phyloP scores from a whole-genome alignment of 1,140 invertebrate genomes.

The Dinoponera quadriceps region DNA sequence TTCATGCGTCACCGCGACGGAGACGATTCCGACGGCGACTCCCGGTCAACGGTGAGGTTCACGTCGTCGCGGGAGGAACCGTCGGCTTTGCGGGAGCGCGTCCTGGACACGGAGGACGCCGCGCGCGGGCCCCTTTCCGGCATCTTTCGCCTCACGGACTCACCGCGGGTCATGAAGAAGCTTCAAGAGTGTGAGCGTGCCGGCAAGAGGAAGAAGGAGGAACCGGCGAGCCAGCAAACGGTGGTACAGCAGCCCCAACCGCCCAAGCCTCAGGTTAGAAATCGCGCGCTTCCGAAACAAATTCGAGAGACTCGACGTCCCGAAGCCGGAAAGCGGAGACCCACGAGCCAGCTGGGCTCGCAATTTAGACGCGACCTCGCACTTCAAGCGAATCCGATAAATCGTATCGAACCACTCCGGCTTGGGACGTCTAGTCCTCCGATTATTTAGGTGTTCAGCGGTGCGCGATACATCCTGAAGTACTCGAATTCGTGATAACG shows the following conservation, averaged over 20 bases:
- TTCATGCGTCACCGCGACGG: conserved; percentile 86
- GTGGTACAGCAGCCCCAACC: conserved; percentile 83
- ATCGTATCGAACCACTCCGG: too few species aligned
- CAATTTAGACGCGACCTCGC: too few species aligned
- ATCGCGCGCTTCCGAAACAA: conserved; percentile 4
- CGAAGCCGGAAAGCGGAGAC: too few species aligned
- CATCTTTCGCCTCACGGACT: conserved; percentile 95
- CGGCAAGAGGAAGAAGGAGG: conserved; percentile 91
- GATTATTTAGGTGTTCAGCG: too few species aligned
- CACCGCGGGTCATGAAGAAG: conserved; percentile 94
- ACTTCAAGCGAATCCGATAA: too few species aligned
- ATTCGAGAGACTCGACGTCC: too few species aligned
- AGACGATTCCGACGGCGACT: conserved; percentile 84
- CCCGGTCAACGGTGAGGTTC: conserved; percentile 81
- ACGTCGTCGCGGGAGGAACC: conserved; percentile 79
- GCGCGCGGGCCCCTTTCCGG: conserved; percentile 95
- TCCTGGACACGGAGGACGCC: conserved; percentile 95
- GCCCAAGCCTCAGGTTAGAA: conserved; percentile 85
- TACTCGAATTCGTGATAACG: too few species aligned
- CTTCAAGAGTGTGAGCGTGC: conserved; percentile 92
- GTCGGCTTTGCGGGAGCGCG: conserved; percentile 88
- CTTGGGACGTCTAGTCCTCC: too few species aligned
- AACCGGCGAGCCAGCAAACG: conserved; percentile 83
- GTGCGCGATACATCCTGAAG: too few species aligned
- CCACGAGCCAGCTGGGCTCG: too few species aligned